Base-by-base conservation (phyloP, 2,888 invertebrate genomes). In the Philonicus albiceps region DNA sequence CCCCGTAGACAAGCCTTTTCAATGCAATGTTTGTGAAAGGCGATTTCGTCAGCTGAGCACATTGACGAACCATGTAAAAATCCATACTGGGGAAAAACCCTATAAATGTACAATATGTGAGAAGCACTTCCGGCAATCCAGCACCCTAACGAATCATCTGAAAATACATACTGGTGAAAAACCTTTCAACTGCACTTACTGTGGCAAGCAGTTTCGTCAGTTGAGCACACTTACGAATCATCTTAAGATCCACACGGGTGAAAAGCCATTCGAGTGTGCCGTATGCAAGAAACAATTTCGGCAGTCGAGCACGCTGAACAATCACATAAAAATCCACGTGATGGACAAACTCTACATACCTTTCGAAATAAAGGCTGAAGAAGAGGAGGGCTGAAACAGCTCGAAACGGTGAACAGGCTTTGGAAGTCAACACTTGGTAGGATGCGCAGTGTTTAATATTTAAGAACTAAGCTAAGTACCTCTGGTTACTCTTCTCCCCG, bases 211-310 rank as follows among this genome's bases (percentile, higher is more conserved):
- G 89, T 92, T 92, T 89, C 92, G 92, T 85, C 92, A 92, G 89
- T 89, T 92, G 87, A 92, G 92, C 90, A 92, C 92, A 43, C 89
- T 92, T 89, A 92, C 92, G 87, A 92, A 92, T 90, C 92, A 92
- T 87, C 90, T 92, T 81, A 92, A 92, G 90, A 92, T 92, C 86
- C 92, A 92, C 89, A 92, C 92, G 88, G 92, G 92, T 73, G 92
- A 92, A 89, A 92, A 92, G 89, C 92, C 92, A 34, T 92, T 92
- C 89, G 92, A 92, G 90, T 92, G 92, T 89, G 92, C 91, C 88
- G 92, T 92, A 88, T 92, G 92, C 90, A 92, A 92, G 89, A 92
- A 92, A 90, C 92, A 92, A 90, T 92, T 92, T 90, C 92, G 92
- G 88, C 92, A 92, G 90, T 92, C 92, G 86, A 92, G 92, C 88